A percentile compares a stretch with the other conserved stretches of the same genome.
Conservation (phyloP, 2,113 vertebrate species). For the Nannospalax galili region DNA sequence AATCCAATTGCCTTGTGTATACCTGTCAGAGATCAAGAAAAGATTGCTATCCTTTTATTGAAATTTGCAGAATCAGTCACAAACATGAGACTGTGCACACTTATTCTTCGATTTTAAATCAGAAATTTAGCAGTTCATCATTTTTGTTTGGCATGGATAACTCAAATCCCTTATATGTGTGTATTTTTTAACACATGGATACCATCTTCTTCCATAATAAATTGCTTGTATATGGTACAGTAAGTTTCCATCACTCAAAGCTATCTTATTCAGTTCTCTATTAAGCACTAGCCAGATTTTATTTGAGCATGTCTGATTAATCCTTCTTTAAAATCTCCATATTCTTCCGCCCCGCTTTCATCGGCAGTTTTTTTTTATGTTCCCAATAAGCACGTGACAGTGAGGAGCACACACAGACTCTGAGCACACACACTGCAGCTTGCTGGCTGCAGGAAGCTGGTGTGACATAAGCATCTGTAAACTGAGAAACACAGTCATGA, state of each 20-base stretch:
- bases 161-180: background rate
- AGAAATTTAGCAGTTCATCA: background rate
- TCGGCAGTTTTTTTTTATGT: constrained; percentile 61
- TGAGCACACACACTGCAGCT: constrained; percentile 32
- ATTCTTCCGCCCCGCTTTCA: background rate
- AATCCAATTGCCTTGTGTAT: background rate
- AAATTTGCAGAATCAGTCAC: background rate
- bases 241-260: background rate
- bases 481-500: constrained; percentile 50
- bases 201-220: constrained; percentile 1
- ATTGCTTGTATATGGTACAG: background rate
- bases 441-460: constrained; percentile 37
- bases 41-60: background rate
- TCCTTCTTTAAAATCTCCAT: constrained; percentile 33
- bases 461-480: constrained; percentile 27
- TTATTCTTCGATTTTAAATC: background rate
- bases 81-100: background rate
- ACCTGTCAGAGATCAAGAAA: background rate
- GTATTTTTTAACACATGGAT: background rate
- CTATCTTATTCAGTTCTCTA: background rate
- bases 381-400: constrained; percentile 60
- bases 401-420: background rate
- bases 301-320: background rate
- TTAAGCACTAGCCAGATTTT: background rate
- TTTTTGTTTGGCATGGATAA: background rate